Percentiles rank a stretch among this genome's conserved stretches.
phyloP scores from a whole-genome alignment of 37 sponge, comb jelly and placozoan species.

The Oopsacas minuta region DNA sequence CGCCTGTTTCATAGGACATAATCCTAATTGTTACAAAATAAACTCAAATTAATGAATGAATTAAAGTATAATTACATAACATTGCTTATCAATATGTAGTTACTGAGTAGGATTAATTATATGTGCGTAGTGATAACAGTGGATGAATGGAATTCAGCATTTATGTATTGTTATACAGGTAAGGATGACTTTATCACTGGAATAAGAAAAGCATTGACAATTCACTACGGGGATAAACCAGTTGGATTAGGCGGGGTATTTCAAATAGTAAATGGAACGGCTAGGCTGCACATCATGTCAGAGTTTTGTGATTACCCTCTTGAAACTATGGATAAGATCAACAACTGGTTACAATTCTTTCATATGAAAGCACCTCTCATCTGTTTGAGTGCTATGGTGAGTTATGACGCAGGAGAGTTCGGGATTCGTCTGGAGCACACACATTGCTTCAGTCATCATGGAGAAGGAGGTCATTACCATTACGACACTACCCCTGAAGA shows the following conservation, averaged over 20 bases:
- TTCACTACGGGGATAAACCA: constrained; percentile 48
- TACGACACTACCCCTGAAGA: constrained; percentile 75
- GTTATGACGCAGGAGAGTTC: constrained; percentile 72
- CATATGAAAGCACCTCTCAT: constrained; percentile 65
- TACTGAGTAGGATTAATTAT: too few relatives aligned
- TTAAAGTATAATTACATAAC: too few relatives aligned
- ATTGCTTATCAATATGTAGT: too few relatives aligned
- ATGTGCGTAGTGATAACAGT: too few relatives aligned
- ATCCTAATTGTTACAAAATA: too few relatives aligned
- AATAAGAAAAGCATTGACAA: constrained; percentile 56
- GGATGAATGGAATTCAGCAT: not conserved
- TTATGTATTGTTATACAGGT: constrained; percentile 37
- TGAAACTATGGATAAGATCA: constrained; percentile 50
- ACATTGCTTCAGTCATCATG: constrained; percentile 95
- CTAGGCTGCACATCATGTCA: constrained; percentile 90
- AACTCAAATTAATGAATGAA: too few relatives aligned
- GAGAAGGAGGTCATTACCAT: constrained; percentile 96
- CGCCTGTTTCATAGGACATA: not conserved
- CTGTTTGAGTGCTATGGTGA: constrained; percentile 73
- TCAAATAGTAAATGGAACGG: constrained; percentile 56
- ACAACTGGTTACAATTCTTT: constrained; percentile 81
- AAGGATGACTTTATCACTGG: constrained; percentile 71
- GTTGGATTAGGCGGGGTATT: constrained; percentile 92
- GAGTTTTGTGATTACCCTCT: constrained; percentile 74
- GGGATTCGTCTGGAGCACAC: constrained; percentile 95